A percentile compares a stretch with the other conserved stretches of the same genome.
Conservation (phyloP, 2,888 invertebrate genomes). For the Acleris cristana region DNA sequence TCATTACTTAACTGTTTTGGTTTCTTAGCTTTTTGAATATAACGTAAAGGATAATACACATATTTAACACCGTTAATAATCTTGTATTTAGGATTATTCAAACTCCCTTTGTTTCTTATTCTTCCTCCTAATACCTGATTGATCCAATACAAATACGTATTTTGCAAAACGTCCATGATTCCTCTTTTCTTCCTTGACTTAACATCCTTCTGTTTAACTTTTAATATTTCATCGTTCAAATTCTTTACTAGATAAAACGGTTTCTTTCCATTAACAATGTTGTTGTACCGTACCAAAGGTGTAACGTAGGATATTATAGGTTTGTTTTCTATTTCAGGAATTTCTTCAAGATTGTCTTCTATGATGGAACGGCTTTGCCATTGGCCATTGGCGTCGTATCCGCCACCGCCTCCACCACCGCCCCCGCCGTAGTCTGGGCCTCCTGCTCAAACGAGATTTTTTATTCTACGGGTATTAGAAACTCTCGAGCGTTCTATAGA, state of each 20-base stretch:
- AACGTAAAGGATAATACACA: slow-evolving; percentile 62
- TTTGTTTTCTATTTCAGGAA: slow-evolving; percentile 41
- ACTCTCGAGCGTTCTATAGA: slow-evolving; percentile 30
- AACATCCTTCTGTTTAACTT: slow-evolving; percentile 40
- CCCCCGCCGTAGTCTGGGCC: slow-evolving; percentile 69
- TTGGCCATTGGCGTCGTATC: slow-evolving; percentile 76
- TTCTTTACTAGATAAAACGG: slow-evolving; percentile 39
- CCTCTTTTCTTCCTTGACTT: slow-evolving; percentile 64
- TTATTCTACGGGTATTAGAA: slow-evolving; percentile 38
- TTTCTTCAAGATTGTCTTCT: slow-evolving; percentile 50
- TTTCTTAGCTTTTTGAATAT: slow-evolving; percentile 54
- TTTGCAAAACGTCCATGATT: slow-evolving; percentile 65
- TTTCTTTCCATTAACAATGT: slow-evolving; percentile 43
- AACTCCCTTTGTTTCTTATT: slow-evolving; percentile 53
- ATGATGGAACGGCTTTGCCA: slow-evolving; percentile 75
- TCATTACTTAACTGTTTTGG: slow-evolving; percentile 47
- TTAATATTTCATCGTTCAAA: slow-evolving; percentile 46
- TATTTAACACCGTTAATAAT: slow-evolving; percentile 70
- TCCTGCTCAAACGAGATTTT: slow-evolving; percentile 56
- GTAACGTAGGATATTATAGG: slow-evolving; percentile 58
- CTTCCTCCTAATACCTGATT: slow-evolving; percentile 59
- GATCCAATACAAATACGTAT: slow-evolving; percentile 68
- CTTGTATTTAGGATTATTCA: slow-evolving; percentile 60
- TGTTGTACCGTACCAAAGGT: slow-evolving; percentile 51
- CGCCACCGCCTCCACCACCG: slow-evolving; percentile 65